Evolutionary conservation across 2,113 vertebrate genomes (phyloP).

Genomic region (Callopanchax toddi): DNA sequence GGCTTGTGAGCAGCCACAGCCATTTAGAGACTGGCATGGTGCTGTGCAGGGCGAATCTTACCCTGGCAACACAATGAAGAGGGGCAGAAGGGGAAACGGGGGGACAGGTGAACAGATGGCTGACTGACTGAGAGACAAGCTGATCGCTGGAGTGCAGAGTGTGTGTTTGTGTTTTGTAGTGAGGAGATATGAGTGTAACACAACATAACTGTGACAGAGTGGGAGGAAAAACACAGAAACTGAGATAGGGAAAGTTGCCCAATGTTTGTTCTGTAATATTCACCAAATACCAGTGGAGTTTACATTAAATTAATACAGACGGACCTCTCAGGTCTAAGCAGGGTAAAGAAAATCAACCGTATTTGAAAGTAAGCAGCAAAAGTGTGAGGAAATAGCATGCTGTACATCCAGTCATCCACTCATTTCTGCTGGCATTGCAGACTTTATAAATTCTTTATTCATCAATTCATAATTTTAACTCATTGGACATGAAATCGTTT

Average conservation of each 20-base stretch:
- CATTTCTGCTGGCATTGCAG: too few relatives aligned
- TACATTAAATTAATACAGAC: conserved; percentile 10
- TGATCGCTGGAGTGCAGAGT: conserved; percentile 59
- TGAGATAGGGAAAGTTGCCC: conserved; percentile 36
- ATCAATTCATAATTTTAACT: too few relatives aligned
- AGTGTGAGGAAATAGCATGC: not conserved
- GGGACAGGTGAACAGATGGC: conserved; percentile 80
- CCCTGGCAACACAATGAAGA: conserved; percentile 79
- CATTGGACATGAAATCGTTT: too few relatives aligned
- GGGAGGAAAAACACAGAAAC: conserved; percentile 32
- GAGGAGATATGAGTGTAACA: conserved; percentile 3
- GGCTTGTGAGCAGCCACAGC: conserved; percentile 56
- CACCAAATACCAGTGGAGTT: conserved; percentile 44
- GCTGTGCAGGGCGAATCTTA: conserved; percentile 78
- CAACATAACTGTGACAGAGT: conserved; percentile 29
- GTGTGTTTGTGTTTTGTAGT: conserved; percentile 17
- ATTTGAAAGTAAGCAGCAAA: conserved; percentile 8
- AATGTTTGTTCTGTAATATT: conserved; percentile 43
- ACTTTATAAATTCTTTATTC: too few relatives aligned
- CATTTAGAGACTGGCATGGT: conserved; percentile 65
- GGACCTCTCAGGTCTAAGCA: conserved; percentile 9
- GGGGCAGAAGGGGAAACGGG: conserved; percentile 23
- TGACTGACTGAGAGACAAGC: conserved; percentile 69
- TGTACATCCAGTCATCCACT: conserved; percentile 1
- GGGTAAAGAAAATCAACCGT: conserved; percentile 1